Evolutionary conservation across 92 coral and sea anemone species (phyloP).

Genomic region (Bergia sp.): DNA sequence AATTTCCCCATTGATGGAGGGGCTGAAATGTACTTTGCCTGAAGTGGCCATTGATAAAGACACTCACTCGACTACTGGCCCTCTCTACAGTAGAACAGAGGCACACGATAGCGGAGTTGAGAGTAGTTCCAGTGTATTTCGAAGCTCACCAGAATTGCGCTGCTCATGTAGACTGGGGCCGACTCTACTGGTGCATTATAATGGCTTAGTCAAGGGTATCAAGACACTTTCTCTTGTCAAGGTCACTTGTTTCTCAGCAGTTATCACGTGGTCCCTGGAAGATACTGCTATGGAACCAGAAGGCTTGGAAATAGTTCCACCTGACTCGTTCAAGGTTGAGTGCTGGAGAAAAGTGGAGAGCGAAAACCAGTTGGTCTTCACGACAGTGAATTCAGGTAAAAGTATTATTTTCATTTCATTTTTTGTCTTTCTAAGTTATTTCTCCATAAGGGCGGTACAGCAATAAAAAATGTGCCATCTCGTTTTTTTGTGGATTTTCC

Average conservation of each 20-base stretch:
- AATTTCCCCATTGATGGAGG: slow-evolving; percentile 23
- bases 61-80: not conserved
- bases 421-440: not conserved
- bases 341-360: slow-evolving; percentile 55
- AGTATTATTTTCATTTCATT: not conserved
- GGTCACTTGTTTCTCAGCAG: slow-evolving; percentile 59
- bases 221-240: slow-evolving; percentile 40
- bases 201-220: slow-evolving; percentile 63
- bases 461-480: too few relatives aligned
- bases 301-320: slow-evolving; percentile 28
- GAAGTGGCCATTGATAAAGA: not conserved
- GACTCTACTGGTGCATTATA: slow-evolving; percentile 62
- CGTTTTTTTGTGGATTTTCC: too few relatives aligned
- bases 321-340: slow-evolving; percentile 50
- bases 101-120: slow-evolving; percentile 81
- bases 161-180: slow-evolving; percentile 53
- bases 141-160: slow-evolving; percentile 36
- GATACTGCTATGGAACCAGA: slow-evolving; percentile 26
- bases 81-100: slow-evolving; percentile 40
- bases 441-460: not conserved
- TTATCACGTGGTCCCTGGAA: slow-evolving; percentile 51
- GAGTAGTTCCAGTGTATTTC: slow-evolving; percentile 73
- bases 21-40: slow-evolving; percentile 32
- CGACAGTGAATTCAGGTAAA: slow-evolving; percentile 45
- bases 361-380: slow-evolving; percentile 11